Evolutionary conservation across 1,140 invertebrate species (phyloP).

Genomic region (Tenebrio molitor): DNA sequence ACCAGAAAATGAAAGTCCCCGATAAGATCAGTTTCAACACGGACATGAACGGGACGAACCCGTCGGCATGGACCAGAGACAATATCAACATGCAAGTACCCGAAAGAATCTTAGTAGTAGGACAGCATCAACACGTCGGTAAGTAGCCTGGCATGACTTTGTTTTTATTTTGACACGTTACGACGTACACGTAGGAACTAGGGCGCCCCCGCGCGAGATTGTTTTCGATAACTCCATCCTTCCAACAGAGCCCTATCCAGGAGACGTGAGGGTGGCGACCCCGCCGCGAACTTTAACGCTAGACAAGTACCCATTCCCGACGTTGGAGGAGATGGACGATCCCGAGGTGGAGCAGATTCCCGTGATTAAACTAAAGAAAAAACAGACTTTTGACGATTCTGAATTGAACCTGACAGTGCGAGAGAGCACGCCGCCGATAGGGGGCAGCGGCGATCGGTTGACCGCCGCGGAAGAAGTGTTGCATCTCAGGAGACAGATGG

Average conservation of each 20-base stretch:
- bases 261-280: constrained; percentile 80
- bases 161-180: neutral
- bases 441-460: constrained; percentile 76
- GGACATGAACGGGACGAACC: constrained; percentile 72
- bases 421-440: constrained; percentile 62
- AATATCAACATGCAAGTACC: constrained; percentile 91
- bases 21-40: constrained; percentile 80
- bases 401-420: constrained; percentile 44
- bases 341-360: constrained; percentile 54
- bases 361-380: constrained; percentile 55
- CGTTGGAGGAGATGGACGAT: constrained; percentile 74
- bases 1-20: constrained; percentile 83
- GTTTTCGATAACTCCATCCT: constrained; percentile 85
- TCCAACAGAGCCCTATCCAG: constrained; percentile 73
- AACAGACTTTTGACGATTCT: constrained; percentile 48
- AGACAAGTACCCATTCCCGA: constrained; percentile 84
- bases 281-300: constrained; percentile 86
- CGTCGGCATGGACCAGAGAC: constrained; percentile 77
- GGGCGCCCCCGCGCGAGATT: constrained; percentile 86
- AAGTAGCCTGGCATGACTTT: constrained; percentile 40
- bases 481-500: constrained; percentile 85
- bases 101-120: constrained; percentile 89
- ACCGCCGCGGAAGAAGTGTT: constrained; percentile 83
- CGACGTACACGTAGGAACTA: constrained; percentile 71
- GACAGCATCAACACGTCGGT: constrained; percentile 85